Percentiles rank a stretch among this genome's conserved stretches.
These are phyloP conservation scores for Takifugu flavidus DNA, from an alignment of 2,113 vertebrate genomes.

Conservation along the genomic window DNA sequence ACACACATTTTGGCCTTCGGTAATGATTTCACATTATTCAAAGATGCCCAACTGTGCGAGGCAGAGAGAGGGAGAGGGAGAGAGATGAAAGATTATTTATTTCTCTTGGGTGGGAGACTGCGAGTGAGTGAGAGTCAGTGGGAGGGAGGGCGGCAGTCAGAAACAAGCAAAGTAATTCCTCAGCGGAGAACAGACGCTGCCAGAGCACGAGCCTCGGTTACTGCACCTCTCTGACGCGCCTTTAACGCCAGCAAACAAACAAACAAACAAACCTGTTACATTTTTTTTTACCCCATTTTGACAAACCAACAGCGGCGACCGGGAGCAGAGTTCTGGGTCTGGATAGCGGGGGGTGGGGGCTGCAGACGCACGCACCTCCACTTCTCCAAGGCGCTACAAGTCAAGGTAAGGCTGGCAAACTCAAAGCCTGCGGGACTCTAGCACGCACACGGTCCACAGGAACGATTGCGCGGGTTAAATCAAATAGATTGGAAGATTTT, in stretches of 20 bases:
- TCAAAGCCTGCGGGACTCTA: background rate
- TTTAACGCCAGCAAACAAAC: conserved; percentile 13
- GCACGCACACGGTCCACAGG: background rate
- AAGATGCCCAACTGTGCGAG: conserved; percentile 44
- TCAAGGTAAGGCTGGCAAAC: conserved; percentile 56
- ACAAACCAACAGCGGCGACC: conserved; percentile 10
- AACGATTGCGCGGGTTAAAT: background rate
- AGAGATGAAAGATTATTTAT: conserved; percentile 64
- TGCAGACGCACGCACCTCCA: conserved; percentile 38
- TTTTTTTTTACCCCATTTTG: background rate
- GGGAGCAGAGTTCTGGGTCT: conserved; percentile 48
- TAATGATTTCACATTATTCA: conserved; percentile 51
- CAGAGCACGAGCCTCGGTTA: conserved; percentile 44
- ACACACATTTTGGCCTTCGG: conserved; percentile 26
- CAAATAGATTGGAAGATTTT: background rate
- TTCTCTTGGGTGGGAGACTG: conserved; percentile 66
- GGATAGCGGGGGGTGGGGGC: conserved; percentile 40
- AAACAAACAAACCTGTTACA: background rate
- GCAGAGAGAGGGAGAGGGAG: conserved; percentile 17
- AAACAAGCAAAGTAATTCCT: conserved; percentile 67
- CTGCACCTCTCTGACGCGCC: conserved; percentile 40
- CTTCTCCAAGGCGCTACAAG: conserved; percentile 52
- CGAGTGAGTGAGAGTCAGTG: conserved; percentile 50
- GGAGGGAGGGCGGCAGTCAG: conserved; percentile 64
- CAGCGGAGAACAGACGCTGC: conserved; percentile 54